A percentile compares a stretch with the other conserved stretches of the same genome.
Conservation (phyloP, 2,888 invertebrate genomes). For the Trimorus sp. region DNA sequence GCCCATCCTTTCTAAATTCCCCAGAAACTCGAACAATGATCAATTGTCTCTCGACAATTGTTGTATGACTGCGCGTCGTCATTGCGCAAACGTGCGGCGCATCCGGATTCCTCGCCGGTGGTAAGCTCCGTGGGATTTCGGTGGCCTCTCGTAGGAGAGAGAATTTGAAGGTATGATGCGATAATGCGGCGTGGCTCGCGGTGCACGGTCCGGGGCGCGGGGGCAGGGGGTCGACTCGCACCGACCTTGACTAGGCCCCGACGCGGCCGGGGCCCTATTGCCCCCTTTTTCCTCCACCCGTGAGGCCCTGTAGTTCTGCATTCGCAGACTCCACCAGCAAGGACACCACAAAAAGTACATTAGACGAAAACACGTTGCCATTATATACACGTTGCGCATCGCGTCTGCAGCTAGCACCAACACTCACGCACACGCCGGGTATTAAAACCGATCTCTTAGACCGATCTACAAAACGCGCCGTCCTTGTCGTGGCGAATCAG, state of each 20-base stretch:
- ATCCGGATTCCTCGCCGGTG: constrained; percentile 56
- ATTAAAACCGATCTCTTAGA: constrained; percentile 57
- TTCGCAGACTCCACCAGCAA: constrained; percentile 82
- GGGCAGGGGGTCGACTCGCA: constrained; percentile 67
- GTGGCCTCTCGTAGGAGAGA: constrained; percentile 67
- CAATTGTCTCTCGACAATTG: constrained; percentile 59
- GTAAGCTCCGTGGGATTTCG: constrained; percentile 64
- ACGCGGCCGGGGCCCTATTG: constrained; percentile 73
- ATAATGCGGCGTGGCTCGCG: constrained; percentile 72
- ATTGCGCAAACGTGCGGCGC: constrained; percentile 58
- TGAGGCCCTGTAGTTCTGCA: constrained; percentile 80
- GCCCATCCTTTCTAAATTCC: constrained; percentile 60
- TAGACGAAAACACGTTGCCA: constrained; percentile 82
- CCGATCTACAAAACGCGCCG: constrained; percentile 49
- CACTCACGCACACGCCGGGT: constrained; percentile 35
- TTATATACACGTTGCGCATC: constrained; percentile 77
- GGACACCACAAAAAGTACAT: constrained; percentile 82
- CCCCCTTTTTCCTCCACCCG: constrained; percentile 67
- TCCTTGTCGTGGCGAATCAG: constrained; percentile 40
- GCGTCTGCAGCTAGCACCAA: constrained; percentile 63
- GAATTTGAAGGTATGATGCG: constrained; percentile 75
- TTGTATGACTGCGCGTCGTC: constrained; percentile 37
- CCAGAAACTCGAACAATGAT: constrained; percentile 58
- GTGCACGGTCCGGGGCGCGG: constrained; percentile 41
- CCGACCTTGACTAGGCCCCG: constrained; percentile 81